phyloP scores from a whole-genome alignment of 1,140 invertebrate genomes.

The Magallana ariakensis region DNA sequence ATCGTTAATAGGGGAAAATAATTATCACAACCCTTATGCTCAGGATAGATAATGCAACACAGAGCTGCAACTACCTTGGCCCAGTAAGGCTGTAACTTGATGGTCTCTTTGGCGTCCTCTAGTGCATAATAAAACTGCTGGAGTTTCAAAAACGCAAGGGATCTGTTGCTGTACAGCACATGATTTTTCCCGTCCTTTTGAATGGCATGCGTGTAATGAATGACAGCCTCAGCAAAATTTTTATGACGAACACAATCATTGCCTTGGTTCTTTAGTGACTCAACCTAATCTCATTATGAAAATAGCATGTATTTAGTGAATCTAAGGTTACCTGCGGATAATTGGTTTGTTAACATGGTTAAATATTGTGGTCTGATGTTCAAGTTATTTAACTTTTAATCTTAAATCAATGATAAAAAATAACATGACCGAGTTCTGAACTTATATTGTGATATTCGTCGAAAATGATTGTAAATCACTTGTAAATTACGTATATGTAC shows the following conservation, averaged over 20 bases:
- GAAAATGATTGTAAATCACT: no score
- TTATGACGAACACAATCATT: constrained; percentile 88
- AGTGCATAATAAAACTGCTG: constrained; percentile 88
- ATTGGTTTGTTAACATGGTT: no score
- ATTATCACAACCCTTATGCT: no score
- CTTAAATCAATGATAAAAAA: no score
- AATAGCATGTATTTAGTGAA: no score
- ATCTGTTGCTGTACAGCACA: constrained; percentile 89
- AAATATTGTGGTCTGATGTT: no score
- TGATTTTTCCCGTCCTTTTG: constrained; percentile 87
- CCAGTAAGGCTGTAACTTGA: constrained; percentile 88
- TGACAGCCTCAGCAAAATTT: constrained; percentile 87
- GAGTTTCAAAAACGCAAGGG: constrained; percentile 88
- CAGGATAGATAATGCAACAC: no score
- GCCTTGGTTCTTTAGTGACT: constrained; percentile 86
- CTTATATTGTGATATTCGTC: no score
- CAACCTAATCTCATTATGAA: constrained; percentile 74
- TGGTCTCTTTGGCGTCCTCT: constrained; percentile 88
- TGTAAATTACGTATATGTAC: background rate
- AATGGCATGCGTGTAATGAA: constrained; percentile 90
- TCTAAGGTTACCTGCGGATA: no score
- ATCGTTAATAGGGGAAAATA: no score
- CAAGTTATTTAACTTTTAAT: no score
- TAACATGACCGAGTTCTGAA: no score
- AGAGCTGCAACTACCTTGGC: constrained; percentile 84